Conservation (phyloP, 2,888 invertebrate species). For the Callyntrura sp. region DNA sequence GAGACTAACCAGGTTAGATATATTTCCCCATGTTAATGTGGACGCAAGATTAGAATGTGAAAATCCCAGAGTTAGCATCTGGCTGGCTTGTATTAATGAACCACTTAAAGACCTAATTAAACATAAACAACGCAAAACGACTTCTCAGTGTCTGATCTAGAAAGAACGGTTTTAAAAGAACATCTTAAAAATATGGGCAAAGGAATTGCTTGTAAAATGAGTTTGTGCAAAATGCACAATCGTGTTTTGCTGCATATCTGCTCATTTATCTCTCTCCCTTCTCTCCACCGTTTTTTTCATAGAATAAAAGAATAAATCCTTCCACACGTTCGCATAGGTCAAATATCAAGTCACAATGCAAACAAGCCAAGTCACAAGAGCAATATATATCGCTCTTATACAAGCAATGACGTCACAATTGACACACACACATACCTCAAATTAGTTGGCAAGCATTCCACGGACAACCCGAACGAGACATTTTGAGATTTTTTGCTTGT, state of each 20-base stretch:
- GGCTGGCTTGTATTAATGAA: slow-evolving; percentile 66
- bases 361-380: slow-evolving; percentile 1
- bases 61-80: slow-evolving; percentile 63
- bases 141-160: slow-evolving; percentile 5
- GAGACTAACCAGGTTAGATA: slow-evolving; percentile 60
- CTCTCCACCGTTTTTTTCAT: background rate
- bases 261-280: background rate
- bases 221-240: background rate
- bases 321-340: background rate
- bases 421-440: slow-evolving; percentile 69
- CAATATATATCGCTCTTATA: background rate
- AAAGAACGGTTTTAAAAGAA: slow-evolving; percentile 10
- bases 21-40: slow-evolving; percentile 27
- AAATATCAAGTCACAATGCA: background rate
- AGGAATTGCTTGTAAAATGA: background rate
- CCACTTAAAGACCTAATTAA: slow-evolving; percentile 76
- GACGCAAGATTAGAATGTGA: slow-evolving; percentile 11
- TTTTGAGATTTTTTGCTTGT: slow-evolving; percentile 68
- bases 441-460: slow-evolving; percentile 77
- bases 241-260: background rate
- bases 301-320: background rate
- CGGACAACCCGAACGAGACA: slow-evolving; percentile 59
- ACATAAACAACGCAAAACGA: slow-evolving; percentile 47
- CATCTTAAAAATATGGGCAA: background rate
- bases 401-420: slow-evolving; percentile 44